Conservation (phyloP, 2,888 invertebrate species). For the Leucozona laternaria region DNA sequence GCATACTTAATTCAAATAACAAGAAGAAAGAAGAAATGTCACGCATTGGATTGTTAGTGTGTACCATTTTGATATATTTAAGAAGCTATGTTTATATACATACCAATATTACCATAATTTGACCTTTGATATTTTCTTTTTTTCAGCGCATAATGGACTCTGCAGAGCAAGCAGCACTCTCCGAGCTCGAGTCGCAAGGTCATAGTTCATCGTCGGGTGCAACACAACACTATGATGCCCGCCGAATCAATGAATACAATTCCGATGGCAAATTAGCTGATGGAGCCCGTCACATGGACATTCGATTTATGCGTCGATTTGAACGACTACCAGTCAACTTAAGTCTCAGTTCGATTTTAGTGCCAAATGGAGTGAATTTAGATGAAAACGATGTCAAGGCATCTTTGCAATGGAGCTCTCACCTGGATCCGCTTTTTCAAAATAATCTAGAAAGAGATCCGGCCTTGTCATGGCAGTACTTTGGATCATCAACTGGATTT, state of each 20-base stretch:
- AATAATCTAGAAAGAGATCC: constrained; percentile 96
- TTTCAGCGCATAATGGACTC: constrained; percentile 94
- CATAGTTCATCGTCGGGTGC: constrained; percentile 82
- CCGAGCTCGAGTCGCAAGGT: constrained; percentile 85
- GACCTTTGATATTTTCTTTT: neutral
- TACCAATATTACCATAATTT: neutral
- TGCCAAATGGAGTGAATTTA: constrained; percentile 86
- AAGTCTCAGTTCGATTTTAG: constrained; percentile 93
- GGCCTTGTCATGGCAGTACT: constrained; percentile 98
- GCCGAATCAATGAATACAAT: constrained; percentile 91
- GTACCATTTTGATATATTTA: neutral
- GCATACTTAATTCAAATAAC: too few species aligned
- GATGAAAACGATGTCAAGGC: constrained; percentile 90
- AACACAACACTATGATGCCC: constrained; percentile 90
- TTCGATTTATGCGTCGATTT: constrained; percentile 92
- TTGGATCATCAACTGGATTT: constrained; percentile 98
- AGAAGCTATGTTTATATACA: neutral
- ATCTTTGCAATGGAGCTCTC: constrained; percentile 97
- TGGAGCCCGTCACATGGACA: constrained; percentile 88
- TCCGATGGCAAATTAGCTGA: constrained; percentile 90
- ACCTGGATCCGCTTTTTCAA: constrained; percentile 94
- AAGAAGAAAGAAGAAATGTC: neutral
- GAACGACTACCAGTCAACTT: constrained; percentile 93
- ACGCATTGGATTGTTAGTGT: too few species aligned
- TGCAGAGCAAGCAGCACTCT: constrained; percentile 93